Base-by-base conservation (phyloP, 2,113 vertebrate genomes). In the Datnioides undecimradiatus region DNA sequence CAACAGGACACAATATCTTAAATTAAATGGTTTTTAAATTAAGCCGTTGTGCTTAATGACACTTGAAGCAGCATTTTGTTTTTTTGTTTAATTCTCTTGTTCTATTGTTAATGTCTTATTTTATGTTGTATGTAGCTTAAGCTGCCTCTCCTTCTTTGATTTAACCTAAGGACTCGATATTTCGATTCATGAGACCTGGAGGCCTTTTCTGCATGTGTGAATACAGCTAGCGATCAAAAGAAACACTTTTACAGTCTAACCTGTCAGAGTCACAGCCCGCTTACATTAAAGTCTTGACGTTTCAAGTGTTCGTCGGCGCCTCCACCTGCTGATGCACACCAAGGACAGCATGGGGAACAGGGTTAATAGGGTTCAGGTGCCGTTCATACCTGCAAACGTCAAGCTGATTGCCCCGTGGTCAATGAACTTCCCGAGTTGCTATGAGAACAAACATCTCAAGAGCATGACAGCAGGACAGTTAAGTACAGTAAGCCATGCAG, bases 341-440 rank as follows among this genome's bases (percentile, higher is more conserved):
- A 51, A 73, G 34, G 51, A 75, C 70, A 59, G 8, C 62, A 33
- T 2, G 38, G 34, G 59, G 55, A 48, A 12, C 33, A 34, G 45
- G 71, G 84, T 90, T 85, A 83, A 88, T 83, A 41, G 84, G 76
- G 84, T 85, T 88, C 82, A 82, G 33, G 73, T 77, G 78, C 48
- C 68, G 59, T 68, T 78, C 70, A 63, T 72, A 68, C 68, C 69
- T 76, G 21, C 70, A 73, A 76, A 83, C 73, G 29, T 48, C 4
- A 43, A 43, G 63, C 23, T 71, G 41, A 52, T 52, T 29, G 60
- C 73, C 51, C 51, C 31, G 62, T 29, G 57, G 58, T 66, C 43
- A 57, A 21, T 40, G 11, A 54, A 46, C 29, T 31, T 12, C 1
- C 8, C 6, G 21, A n/a, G 27, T 17, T 51, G 62, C 62, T 69